Evolutionary conservation across 2,113 vertebrate genomes (phyloP).

Genomic region (Sitta europaea): DNA sequence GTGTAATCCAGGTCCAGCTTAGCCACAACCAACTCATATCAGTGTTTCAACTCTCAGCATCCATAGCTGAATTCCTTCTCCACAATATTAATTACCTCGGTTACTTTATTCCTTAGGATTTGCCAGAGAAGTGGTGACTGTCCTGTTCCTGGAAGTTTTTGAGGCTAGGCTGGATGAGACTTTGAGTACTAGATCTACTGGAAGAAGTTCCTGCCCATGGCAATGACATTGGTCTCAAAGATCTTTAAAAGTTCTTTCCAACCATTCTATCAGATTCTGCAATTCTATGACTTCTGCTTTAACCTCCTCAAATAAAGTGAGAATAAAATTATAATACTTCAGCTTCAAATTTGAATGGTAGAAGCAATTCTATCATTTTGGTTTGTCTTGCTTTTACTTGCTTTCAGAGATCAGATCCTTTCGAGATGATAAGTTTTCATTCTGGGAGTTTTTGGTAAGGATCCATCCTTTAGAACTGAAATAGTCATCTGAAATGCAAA

Average conservation of each 20-base stretch:
- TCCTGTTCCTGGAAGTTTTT: not conserved
- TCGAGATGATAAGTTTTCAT: not conserved
- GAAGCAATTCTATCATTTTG: not conserved
- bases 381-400: not conserved
- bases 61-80: not conserved
- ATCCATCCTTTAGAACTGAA: not conserved
- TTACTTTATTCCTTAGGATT: not conserved
- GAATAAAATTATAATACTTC: not conserved
- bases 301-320: not conserved
- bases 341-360: not conserved
- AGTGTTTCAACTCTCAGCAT: not conserved
- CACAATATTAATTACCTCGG: not conserved
- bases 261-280: not conserved
- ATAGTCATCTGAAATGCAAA: not conserved
- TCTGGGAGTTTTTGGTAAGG: not conserved
- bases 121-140: not conserved
- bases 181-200: not conserved
- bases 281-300: not conserved
- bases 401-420: not conserved
- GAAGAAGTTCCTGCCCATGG: not conserved
- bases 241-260: not conserved
- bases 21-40: not conserved
- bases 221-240: not conserved
- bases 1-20: not conserved
- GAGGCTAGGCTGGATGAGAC: not conserved